Percentiles rank a stretch among this genome's conserved stretches.
phyloP scores from a whole-genome alignment of 2,113 vertebrate genomes.

The Urocynchramus pylzowi region DNA sequence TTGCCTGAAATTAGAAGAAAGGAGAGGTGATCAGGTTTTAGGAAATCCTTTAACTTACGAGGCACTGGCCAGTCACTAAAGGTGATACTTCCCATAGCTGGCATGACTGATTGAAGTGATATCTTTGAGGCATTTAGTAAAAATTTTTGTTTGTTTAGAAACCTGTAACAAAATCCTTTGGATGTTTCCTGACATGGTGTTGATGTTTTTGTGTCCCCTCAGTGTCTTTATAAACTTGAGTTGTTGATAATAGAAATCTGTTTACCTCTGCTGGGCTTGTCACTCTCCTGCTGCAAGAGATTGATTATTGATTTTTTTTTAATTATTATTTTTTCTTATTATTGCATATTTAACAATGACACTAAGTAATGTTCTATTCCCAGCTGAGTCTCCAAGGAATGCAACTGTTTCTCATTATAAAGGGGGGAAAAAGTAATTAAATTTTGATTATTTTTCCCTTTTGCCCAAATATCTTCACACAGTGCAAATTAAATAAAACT shows the following conservation, averaged over 20 bases:
- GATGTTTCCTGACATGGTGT: not conserved
- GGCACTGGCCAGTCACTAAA: not conserved
- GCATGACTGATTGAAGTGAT: not conserved
- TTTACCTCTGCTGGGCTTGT: not conserved
- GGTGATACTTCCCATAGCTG: not conserved
- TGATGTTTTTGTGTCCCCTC: not conserved
- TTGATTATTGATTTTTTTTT: not conserved
- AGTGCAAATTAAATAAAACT: conserved; percentile 49
- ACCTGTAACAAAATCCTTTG: not conserved
- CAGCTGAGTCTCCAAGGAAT: conserved; percentile 28
- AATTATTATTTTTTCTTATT: not conserved
- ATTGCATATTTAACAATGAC: conserved; percentile 36
- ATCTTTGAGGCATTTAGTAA: not conserved
- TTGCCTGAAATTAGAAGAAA: not conserved
- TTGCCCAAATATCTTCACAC: conserved; percentile 50
- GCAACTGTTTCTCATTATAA: conserved; percentile 51
- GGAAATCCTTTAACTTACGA: not conserved
- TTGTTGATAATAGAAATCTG: not conserved
- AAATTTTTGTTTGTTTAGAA: not conserved
- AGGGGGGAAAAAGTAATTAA: not conserved
- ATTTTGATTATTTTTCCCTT: conserved; percentile 66
- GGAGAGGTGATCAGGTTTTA: not conserved
- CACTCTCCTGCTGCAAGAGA: not conserved
- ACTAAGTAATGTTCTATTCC: not conserved
- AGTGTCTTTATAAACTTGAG: not conserved